Base-by-base conservation (phyloP, 2,888 invertebrate species). In the Lithophane leautieri region DNA sequence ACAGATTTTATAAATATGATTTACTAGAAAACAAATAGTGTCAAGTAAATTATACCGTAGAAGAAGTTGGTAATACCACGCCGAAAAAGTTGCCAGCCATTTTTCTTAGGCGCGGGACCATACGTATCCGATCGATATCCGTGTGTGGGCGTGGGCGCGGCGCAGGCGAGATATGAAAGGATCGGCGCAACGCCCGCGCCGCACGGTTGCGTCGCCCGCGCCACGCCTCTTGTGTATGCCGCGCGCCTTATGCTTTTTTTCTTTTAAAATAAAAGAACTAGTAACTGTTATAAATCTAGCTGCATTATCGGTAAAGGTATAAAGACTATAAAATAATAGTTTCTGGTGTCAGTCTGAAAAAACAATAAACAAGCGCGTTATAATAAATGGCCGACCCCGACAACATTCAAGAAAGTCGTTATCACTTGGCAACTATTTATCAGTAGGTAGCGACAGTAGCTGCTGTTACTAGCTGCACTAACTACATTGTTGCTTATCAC, bases 401-500 rank as follows among this genome's bases (percentile, higher is more conserved):
- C 34, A 34, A 56, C 52, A 16, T n/a, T 66, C 34, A 4, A 40
- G 28, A 67, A 58, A 54, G 61, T 81, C 70, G 34, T 58, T 11
- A 4, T n/a, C 25, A 16, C 12, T 69, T 28, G 60, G 40, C 77
- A 52, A 69, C 68, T 9, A 34, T 14, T 63, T 70, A 81, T 81
- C 74, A 4, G 22, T 52, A 50, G 52, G 22, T 52, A 50, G 52
- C 11, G 11, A 54, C n/a, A 68, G n/a, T 1, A 1, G 19, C 19
- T 1, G 9, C 4, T 58, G 81, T 78, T 70, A 1, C 66, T 16
- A 67, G 66, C 34, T 65, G 67, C 28, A 1, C 0, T 34, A 81
- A 1, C 0, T 34, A 81, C 83, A 71, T 61, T 74, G 74, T 74
- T 68, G 54, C 79, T 68, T 79, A 81, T 82, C 81, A 47, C 8